Evolutionary conservation across 2,888 invertebrate genomes (phyloP).

Genomic region (Cenopis cana): DNA sequence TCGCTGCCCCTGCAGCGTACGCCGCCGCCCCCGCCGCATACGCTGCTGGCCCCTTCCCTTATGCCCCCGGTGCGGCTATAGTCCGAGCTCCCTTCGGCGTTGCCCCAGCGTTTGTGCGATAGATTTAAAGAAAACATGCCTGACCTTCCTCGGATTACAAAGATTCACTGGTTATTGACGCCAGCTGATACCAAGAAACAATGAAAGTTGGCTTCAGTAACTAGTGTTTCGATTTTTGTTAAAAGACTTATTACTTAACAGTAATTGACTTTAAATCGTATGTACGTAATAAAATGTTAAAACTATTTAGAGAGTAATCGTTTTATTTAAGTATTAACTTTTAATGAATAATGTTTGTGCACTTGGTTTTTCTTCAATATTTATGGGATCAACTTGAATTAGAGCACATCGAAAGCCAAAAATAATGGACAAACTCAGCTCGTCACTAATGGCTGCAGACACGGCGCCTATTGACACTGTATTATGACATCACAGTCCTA

Average conservation of each 20-base stretch:
- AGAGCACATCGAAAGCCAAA: no score
- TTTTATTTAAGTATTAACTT: neutral
- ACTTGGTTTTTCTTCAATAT: no score
- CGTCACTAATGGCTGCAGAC: no score
- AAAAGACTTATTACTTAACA: slow-evolving; percentile 54
- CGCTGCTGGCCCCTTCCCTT: slow-evolving; percentile 55
- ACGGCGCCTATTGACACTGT: no score
- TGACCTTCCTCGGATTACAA: slow-evolving; percentile 60
- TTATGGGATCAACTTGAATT: no score
- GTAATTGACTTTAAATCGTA: neutral
- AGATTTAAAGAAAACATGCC: slow-evolving; percentile 72
- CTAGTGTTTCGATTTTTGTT: slow-evolving; percentile 21
- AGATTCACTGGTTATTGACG: slow-evolving; percentile 8
- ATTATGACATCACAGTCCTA: no score
- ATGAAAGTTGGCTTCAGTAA: neutral
- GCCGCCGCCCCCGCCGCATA: slow-evolving; percentile 49
- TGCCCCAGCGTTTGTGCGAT: slow-evolving; percentile 78
- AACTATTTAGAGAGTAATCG: neutral
- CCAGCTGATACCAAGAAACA: neutral
- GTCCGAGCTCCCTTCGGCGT: slow-evolving; percentile 65
- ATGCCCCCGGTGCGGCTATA: slow-evolving; percentile 58
- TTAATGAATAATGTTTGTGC: no score
- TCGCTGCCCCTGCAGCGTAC: slow-evolving; percentile 50
- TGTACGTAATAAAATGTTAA: slow-evolving; percentile 18
- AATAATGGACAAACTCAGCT: no score